Evolutionary conservation across 2,888 invertebrate genomes (phyloP).

Genomic region (Drosophila recens): DNA sequence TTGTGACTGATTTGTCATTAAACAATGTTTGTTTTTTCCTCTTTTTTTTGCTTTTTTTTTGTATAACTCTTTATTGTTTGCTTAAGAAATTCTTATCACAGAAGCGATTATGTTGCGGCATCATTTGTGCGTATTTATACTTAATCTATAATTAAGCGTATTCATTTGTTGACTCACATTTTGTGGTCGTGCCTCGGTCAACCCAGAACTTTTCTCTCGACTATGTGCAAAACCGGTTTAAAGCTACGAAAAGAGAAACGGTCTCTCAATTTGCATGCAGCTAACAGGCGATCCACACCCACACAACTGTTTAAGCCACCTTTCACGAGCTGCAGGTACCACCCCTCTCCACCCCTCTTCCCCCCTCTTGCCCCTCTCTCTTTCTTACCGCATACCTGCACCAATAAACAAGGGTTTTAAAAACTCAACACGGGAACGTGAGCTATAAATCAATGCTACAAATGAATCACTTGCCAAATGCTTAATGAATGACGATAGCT

Average conservation of each 20-base stretch:
- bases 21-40: slow-evolving; percentile 28
- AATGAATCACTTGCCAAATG: slow-evolving; percentile 69
- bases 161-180: slow-evolving; percentile 60
- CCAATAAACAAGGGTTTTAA: slow-evolving; percentile 10
- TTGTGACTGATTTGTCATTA: slow-evolving; percentile 45
- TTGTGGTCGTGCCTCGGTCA: slow-evolving; percentile 29
- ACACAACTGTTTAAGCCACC: slow-evolving; percentile 36
- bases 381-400: neutral
- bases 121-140: slow-evolving; percentile 28
- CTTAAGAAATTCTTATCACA: slow-evolving; percentile 40
- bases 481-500: slow-evolving; percentile 64
- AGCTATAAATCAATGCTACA: slow-evolving; percentile 66
- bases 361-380: neutral
- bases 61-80: slow-evolving; percentile 13
- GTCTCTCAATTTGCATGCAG: slow-evolving; percentile 65
- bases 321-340: slow-evolving; percentile 24
- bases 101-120: slow-evolving; percentile 16
- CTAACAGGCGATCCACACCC: slow-evolving; percentile 47
- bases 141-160: slow-evolving; percentile 24
- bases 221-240: slow-evolving; percentile 41
- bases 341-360: neutral
- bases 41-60: neutral
- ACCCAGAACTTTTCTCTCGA: slow-evolving; percentile 22
- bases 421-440: slow-evolving; percentile 53
- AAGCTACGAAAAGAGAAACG: slow-evolving; percentile 3